phyloP scores from a whole-genome alignment of 2,113 vertebrate species.

The Andinoacara biseriatus region DNA sequence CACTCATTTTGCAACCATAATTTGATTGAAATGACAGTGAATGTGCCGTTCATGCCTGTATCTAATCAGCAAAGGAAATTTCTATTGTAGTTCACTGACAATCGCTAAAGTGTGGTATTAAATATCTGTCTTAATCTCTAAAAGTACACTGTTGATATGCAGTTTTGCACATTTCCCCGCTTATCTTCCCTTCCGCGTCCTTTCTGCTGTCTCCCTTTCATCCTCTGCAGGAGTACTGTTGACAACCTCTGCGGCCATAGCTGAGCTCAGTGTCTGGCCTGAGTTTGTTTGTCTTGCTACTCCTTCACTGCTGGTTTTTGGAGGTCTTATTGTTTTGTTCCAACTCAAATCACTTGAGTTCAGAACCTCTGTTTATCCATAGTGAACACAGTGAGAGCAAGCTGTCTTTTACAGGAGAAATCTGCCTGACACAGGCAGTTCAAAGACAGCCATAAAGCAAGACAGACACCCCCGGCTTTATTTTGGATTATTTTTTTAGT shows the following conservation, averaged over 20 bases:
- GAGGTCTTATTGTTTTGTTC: conserved; percentile 66
- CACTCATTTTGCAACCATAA: background rate
- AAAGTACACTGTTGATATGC: background rate
- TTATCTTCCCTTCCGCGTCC: conserved; percentile 5
- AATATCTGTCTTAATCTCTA: background rate
- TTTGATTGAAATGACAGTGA: background rate
- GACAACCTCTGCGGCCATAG: conserved; percentile 50
- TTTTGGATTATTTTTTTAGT: conserved; percentile 22
- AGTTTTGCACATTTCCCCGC: background rate
- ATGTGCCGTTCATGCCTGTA: background rate
- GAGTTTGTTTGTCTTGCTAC: conserved; percentile 60
- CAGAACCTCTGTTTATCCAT: conserved; percentile 62
- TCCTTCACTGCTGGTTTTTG: conserved; percentile 49
- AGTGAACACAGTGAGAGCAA: conserved; percentile 50
- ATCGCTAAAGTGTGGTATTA: background rate
- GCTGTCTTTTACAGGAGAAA: conserved; percentile 59
- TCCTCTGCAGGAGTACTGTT: conserved; percentile 42
- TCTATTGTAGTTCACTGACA: background rate
- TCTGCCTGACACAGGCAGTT: conserved; percentile 55
- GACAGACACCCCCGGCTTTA: conserved; percentile 31
- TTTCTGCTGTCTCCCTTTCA: conserved; percentile 36
- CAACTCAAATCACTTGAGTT: conserved; percentile 55
- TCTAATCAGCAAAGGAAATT: background rate
- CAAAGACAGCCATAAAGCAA: conserved; percentile 58
- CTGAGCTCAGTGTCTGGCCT: conserved; percentile 40